Conservation (phyloP, 2,888 invertebrate species). For the Micoletzkya japonica region DNA sequence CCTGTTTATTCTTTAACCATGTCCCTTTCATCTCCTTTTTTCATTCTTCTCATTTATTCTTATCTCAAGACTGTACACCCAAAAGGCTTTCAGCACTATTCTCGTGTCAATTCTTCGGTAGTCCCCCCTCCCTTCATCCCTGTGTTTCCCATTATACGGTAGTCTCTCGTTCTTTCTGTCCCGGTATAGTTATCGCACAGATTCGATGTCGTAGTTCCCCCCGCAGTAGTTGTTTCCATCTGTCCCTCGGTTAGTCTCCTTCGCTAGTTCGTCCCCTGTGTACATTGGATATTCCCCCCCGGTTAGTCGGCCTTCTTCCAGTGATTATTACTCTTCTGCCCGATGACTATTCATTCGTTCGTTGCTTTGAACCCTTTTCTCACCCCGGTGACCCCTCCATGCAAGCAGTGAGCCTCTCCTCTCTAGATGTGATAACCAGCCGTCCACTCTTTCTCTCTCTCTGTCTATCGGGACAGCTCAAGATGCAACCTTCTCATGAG, state of each 20-base stretch:
- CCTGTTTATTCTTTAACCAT: constrained; percentile 2
- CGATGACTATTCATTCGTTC: constrained; percentile 13
- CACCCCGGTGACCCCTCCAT: background rate
- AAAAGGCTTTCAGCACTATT: background rate
- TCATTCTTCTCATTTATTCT: background rate
- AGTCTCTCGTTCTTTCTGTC: background rate
- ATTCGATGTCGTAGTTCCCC: background rate
- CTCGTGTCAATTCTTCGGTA: constrained; percentile 21
- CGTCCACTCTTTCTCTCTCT: background rate
- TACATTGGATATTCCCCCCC: background rate
- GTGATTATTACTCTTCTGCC: background rate
- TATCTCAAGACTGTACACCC: background rate
- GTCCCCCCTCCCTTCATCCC: background rate
- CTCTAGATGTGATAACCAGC: constrained; percentile 13
- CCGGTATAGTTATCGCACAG: too few species aligned
- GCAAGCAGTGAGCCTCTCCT: constrained; percentile 13
- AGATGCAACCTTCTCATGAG: too few species aligned
- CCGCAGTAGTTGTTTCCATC: constrained; percentile 18
- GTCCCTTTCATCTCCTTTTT: background rate
- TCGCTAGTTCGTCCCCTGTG: background rate
- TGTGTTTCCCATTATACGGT: constrained; percentile 17
- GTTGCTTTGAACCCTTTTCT: background rate
- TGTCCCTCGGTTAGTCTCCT: background rate
- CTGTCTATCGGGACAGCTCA: constrained; percentile 5
- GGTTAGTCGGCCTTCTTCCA: background rate